phyloP scores from a whole-genome alignment of 2,797 vertebrate species.

The Notoglanidium macrostoma region DNA sequence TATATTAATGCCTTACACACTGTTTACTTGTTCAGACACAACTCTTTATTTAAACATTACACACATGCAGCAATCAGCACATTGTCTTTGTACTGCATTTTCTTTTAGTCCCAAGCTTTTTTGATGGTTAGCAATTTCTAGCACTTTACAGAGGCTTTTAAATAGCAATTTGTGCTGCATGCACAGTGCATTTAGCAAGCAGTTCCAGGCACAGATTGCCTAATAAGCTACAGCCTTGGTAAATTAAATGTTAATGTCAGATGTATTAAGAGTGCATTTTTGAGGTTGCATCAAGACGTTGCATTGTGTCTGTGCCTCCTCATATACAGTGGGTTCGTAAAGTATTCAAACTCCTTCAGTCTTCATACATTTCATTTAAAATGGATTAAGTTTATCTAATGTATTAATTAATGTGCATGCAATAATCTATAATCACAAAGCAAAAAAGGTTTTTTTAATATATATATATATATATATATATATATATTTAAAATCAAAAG shows the following conservation, averaged over 20 bases:
- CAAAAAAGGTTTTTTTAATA: background rate
- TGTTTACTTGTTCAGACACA: background rate
- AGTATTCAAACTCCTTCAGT: background rate
- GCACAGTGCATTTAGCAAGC: slow-evolving; percentile 2
- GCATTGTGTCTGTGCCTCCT: too few species aligned
- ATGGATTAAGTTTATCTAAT: background rate
- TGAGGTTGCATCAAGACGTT: background rate
- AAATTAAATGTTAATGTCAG: background rate
- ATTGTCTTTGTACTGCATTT: background rate
- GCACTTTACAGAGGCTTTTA: slow-evolving; percentile 2
- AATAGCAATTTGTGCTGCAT: background rate
- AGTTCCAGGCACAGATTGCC: background rate
- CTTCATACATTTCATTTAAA: background rate
- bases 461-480: too few species aligned
- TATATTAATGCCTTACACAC: background rate
- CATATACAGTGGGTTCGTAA: background rate
- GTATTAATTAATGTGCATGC: background rate
- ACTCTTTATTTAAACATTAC: background rate
- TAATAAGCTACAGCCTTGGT: background rate
- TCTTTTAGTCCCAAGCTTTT: background rate
- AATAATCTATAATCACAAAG: background rate
- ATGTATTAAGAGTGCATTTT: background rate
- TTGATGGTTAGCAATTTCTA: background rate
- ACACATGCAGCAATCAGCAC: background rate
- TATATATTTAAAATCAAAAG: background rate